Conservation (phyloP, 2,113 vertebrate genomes). For the Rhizomys pruinosus region DNA sequence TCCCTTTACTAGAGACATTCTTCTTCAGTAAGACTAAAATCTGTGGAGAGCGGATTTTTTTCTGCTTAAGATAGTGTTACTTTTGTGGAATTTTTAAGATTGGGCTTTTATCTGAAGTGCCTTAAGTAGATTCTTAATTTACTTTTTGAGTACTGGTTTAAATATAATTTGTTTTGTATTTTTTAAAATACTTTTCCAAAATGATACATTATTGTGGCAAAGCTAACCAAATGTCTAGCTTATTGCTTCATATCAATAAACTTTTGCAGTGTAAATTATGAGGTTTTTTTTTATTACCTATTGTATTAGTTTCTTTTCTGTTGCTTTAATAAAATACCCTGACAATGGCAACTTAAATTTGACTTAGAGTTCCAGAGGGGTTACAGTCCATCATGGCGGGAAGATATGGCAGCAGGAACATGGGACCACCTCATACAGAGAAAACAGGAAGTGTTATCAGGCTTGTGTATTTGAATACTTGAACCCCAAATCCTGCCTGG, state of each 20-base stretch:
- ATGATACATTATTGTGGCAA: conserved; percentile 76
- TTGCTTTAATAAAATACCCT: not conserved
- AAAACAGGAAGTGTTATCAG: not conserved
- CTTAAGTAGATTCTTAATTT: conserved; percentile 85
- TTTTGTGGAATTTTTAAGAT: conserved; percentile 79
- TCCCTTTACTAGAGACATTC: conserved; percentile 1
- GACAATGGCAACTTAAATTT: not conserved
- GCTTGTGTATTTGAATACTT: no score
- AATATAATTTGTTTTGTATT: conserved; percentile 76
- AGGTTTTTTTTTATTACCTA: conserved; percentile 58
- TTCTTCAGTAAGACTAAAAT: conserved; percentile 42
- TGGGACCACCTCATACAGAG: not conserved
- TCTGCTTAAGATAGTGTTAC: conserved; percentile 72
- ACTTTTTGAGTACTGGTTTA: conserved; percentile 79
- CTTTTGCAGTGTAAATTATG: conserved; percentile 78
- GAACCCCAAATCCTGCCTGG: not conserved
- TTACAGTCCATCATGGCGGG: not conserved
- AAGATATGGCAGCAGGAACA: not conserved
- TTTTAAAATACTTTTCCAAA: conserved; percentile 75
- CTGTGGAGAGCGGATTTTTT: conserved; percentile 47
- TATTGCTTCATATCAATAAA: conserved; percentile 87
- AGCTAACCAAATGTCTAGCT: conserved; percentile 78
- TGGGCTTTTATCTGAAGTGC: conserved; percentile 87
- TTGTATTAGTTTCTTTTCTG: not conserved
- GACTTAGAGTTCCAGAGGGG: not conserved